Base-by-base conservation (phyloP, 2,888 invertebrate genomes). In the Hydrotaea cyrtoneurina region DNA sequence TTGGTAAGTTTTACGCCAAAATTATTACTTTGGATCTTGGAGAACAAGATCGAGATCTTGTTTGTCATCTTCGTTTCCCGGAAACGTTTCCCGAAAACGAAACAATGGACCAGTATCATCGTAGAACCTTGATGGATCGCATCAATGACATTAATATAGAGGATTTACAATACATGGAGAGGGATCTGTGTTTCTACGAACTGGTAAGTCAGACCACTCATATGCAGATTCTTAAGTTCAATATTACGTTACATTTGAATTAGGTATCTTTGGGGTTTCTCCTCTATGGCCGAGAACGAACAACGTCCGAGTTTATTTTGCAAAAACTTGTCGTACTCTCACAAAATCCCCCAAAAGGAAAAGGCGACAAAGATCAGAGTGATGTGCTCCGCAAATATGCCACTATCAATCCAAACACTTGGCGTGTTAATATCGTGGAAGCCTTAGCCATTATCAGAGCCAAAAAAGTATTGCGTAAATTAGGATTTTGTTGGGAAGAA, bases 401-500 rank as follows among this genome's bases (percentile, higher is more conserved):
- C 0, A 86, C 89, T 19, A 83, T 80, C 0, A 89, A 90, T 72
- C 78, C 88, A 0, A 62, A 74, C 1, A 87, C 90, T 19, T 94
- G 94, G 94, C 90, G 92, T 26, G 86, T 89, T 0, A 90, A 92
- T 86, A 85, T 94, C 0, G 80, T 94, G 0, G 94, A 94, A 90
- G 93, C 93, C 0, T 86, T 94, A 21, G 91, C 93, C 78, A 92
- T 94, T 21, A 93, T 94, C 15, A 88, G 88, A 71, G 91, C 91
- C 0, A 89, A 90, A 0, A 86, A 86, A 26, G 89, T 93, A 4
- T 73, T 94, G 26, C 89, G 90, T 11, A 92, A 92, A 80, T 79
- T 94, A 10, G 93, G 93, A 23, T 89, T 92, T 1, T 55, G 84
- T 2, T 87, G 90, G 83, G 43, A 86, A 13, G 90, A 91, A 13